Base-by-base conservation (phyloP, 2,113 vertebrate genomes). In the Capra hircus region DNA sequence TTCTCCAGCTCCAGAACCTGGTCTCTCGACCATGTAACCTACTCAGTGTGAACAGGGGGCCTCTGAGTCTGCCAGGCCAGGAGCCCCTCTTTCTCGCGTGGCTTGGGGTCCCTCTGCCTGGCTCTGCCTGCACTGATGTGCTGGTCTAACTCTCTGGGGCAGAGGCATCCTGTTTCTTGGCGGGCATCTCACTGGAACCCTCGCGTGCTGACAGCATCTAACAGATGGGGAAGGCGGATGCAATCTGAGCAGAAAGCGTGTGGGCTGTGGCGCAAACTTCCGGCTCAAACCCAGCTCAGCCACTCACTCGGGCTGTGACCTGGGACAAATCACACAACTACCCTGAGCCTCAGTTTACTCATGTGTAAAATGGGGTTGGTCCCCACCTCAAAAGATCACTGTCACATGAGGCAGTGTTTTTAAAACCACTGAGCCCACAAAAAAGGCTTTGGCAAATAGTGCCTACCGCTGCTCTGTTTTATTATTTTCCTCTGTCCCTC, bases 21-120 rank as follows among this genome's bases (percentile, higher is more conserved):
- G 43, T 45, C 43, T 78, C 81, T 94, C 36, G 36, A 19, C 52
- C n/a, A 7, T 21, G 9, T 90, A 50, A 45, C 15, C 48, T 12
- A 21, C 17, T 77, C 30, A 6, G 30, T 78, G 87, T 45, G 53
- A 78, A 33, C 10, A 23, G 36, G 30, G 1, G 27, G 1, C 82
- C 0, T 0, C 62, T 23, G 82, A 55, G 60, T 23, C 62, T 7
- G 81, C 64, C 27, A 16, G 55, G 40, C 85, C 25, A 9, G 15
- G 30, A 15, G 28, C 30, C 48, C 12, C 71, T 60, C 9, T 55
- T n/a, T 81, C 13, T 84, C 0, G 0, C 2, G 16, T 17, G 13
- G 23, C 43, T 5, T 21, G 6, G 8, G 33, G 7, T 21, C 74
- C 28, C 55, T 71, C 30, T 36, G 25, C 30, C 36, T 57, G 48